Percentiles rank a stretch among this genome's conserved stretches.
These are phyloP conservation scores for Nasua narica DNA, from an alignment of 2,797 vertebrate species.

Conservation along the genomic window DNA sequence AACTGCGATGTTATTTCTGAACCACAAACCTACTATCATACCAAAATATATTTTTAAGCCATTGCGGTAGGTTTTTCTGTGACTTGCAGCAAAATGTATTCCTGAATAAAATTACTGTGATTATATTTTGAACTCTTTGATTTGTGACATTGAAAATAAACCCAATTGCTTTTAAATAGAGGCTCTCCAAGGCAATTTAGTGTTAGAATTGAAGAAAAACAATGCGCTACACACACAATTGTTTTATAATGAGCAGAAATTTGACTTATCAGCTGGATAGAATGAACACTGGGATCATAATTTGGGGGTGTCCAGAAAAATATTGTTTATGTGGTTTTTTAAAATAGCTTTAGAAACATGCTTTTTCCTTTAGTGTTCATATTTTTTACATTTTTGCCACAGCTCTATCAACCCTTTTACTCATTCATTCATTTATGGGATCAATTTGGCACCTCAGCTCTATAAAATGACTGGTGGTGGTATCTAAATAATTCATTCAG, in stretches of 20 bases:
- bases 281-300: background rate
- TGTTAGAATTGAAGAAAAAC: background rate
- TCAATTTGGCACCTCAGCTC: background rate
- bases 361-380: background rate
- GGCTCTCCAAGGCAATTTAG: background rate
- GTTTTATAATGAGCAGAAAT: background rate
- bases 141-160: background rate
- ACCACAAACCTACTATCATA: background rate
- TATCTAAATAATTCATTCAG: conserved; percentile 36
- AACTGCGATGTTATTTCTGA: background rate
- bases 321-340: background rate
- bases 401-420: background rate
- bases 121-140: background rate
- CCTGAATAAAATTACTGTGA: background rate
- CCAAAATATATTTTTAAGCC: background rate
- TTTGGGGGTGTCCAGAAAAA: background rate
- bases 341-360: background rate
- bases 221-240: background rate
- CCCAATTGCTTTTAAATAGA: background rate
- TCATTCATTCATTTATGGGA: background rate
- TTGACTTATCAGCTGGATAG: background rate
- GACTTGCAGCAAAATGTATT: background rate
- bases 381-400: background rate
- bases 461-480: background rate
- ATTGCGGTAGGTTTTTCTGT: background rate